Evolutionary conservation across 2,113 vertebrate species (phyloP), one percentile per base, ranked within the genome.

Genomic region (Numida meleagris): DNA sequence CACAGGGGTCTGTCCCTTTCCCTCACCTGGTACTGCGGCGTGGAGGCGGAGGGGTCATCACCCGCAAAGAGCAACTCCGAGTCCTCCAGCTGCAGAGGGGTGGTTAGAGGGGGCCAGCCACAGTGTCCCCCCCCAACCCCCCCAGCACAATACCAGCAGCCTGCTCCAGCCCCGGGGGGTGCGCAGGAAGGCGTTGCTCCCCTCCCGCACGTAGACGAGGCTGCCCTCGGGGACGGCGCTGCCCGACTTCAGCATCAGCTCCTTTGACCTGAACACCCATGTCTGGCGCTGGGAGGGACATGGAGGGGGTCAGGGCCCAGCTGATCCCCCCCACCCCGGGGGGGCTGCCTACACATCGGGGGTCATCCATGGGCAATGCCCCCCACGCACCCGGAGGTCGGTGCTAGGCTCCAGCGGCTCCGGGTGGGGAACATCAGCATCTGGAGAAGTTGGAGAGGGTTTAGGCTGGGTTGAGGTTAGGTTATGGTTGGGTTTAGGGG

Each of bases 181-280:
- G 59, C 96, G 93, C 66, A 96, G 82, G 93, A 97, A 98, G 66
- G 95, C 96, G 2, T 78, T 95, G 81, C 42, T 96, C 42, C 68
- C 91, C 42, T 93, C 95, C 45, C 13, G 62, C 90, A 96, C 93
- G 0, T 97, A 98, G 33, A 94, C 97, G 90, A 98, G 82, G 88
- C 94, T 97, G 29, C 97, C 97, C 51, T 98, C 94, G 0, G 94
- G 94, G 50, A 97, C 59, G 1, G 86, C 14, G 0, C 86, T 46
- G 65, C 95, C 76, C 1, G 93, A 81, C 71, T 95, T 92, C 88
- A 92, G 82, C 97, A 97, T 97, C 87, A 90, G 53, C 40, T 96
- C 89, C 94, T 95, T 96, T 68, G 95, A 92, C 36, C 53, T 61
- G 93, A 97, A 98, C 31, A 96, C 58, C 96, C 95, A 96, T 0